Base-by-base conservation (phyloP, 2,113 vertebrate genomes). In the Falcunculus frontatus region DNA sequence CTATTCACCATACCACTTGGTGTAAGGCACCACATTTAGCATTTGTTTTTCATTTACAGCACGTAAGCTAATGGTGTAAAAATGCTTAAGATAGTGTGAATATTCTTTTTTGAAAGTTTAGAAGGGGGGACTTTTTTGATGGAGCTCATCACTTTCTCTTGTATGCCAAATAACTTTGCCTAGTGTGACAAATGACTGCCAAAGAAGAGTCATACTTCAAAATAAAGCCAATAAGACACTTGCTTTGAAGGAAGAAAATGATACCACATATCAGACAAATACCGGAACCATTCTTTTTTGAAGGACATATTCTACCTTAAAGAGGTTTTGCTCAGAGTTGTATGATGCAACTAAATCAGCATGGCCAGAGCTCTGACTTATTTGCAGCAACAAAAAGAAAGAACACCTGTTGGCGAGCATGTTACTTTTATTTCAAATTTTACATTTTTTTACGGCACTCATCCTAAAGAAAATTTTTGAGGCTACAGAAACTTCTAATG, bases 21-120 rank as follows among this genome's bases (percentile, higher is more conserved):
- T 78, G 93, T 90, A 90, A 94, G 88, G 30, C 63, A 39, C 87
- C 70, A 29, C 56, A 85, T 96, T 92, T 91, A 94, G 84, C 89
- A 81, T 78, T 91, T 90, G 82, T 37, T 93, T 88, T 73, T 91
- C 69, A 68, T 25, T 33, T 35, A 21, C 55, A 90, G 55, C 75
- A 90, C 1, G 0, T 78, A 92, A 77, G 32, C 79, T 80, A 70
- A 56, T 35, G 42, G 41, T 84, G 72, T 92, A 93, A 74, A 96
- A 94, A 87, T 81, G 77, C 59, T 86, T 67, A 47, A 55, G 87
- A 77, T 74, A 59, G 79, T 52, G 30, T 80, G 89, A 92, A 78
- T 68, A 53, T 82, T 89, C 53, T 89, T 88, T 75, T 68, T 55
- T 46, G 52, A 81, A 95, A 79, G 39, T 86, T 86, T 63, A 93